These are phyloP conservation scores for Tipula unca DNA, from an alignment of 2,888 invertebrate genomes.

Conservation along the genomic window DNA sequence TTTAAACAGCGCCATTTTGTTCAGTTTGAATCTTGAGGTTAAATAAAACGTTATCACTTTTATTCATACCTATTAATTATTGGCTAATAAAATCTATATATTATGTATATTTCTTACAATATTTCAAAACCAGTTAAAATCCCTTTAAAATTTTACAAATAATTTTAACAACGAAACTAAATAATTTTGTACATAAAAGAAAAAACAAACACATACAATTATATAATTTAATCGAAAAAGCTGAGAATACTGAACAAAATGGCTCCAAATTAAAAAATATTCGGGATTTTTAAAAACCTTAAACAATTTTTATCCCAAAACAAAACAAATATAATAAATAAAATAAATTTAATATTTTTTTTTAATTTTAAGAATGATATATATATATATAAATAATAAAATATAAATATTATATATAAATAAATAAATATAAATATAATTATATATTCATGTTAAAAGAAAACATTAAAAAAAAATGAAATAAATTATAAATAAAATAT, in stretches of 20 bases:
- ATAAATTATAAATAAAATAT: slow-evolving; percentile 14
- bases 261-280: not conserved
- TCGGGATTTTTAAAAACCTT: not conserved
- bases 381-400: not conserved
- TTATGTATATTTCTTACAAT: not conserved
- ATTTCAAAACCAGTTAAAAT: not conserved
- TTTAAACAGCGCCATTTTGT: not conserved
- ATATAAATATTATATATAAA: not conserved
- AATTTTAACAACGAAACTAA: not conserved
- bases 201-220: not conserved
- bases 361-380: not conserved
- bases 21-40: not conserved
- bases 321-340: not conserved
- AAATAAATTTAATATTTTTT: not conserved
- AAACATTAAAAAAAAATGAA: not conserved
- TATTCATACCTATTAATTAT: not conserved
- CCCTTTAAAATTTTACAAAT: not conserved
- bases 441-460: not conserved
- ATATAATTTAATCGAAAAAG: not conserved
- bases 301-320: not conserved
- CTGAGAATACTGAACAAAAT: not conserved
- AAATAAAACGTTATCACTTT: not conserved
- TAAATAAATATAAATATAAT: not conserved
- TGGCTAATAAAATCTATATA: not conserved
- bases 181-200: slow-evolving; percentile 3